A percentile compares a stretch with the other conserved stretches of the same genome.
Evolutionary conservation across 2,113 vertebrate genomes (phyloP).

Genomic region (Pteruthius melanotis): DNA sequence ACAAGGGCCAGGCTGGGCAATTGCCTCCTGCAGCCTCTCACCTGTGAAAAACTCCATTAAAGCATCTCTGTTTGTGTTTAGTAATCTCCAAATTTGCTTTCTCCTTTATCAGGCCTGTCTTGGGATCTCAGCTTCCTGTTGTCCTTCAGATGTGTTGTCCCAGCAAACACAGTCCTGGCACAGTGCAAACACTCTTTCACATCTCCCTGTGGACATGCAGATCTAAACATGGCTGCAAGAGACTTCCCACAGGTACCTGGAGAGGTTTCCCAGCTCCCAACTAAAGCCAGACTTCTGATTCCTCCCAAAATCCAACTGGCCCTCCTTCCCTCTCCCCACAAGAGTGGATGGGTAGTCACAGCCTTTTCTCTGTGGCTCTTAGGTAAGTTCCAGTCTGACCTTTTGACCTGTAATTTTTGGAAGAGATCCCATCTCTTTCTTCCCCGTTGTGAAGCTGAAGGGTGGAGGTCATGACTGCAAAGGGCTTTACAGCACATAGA

Average conservation of each 20-base stretch:
- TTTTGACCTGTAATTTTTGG: not conserved
- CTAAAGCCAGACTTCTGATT: not conserved
- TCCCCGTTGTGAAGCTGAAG: not conserved
- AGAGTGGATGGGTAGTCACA: not conserved
- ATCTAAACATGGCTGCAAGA: not conserved
- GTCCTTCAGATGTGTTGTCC: not conserved
- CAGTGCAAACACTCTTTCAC: not conserved
- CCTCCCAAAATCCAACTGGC: not conserved
- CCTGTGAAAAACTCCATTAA: not conserved
- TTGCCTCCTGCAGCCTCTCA: not conserved
- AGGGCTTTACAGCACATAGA: not conserved
- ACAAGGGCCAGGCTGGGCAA: not conserved
- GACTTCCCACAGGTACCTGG: not conserved
- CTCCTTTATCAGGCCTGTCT: not conserved
- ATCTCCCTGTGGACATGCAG: rapidly evolving
- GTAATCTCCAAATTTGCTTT: not conserved
- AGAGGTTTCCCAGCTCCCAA: not conserved
- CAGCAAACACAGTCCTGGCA: not conserved
- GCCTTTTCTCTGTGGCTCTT: not conserved
- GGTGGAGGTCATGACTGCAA: not conserved
- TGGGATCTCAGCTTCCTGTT: not conserved
- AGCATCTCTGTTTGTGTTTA: not conserved
- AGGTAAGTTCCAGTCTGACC: not conserved
- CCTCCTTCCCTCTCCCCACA: not conserved
- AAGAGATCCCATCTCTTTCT: not conserved